Conservation (phyloP, 2,888 invertebrate species). For the Andricus quercusramuli region DNA sequence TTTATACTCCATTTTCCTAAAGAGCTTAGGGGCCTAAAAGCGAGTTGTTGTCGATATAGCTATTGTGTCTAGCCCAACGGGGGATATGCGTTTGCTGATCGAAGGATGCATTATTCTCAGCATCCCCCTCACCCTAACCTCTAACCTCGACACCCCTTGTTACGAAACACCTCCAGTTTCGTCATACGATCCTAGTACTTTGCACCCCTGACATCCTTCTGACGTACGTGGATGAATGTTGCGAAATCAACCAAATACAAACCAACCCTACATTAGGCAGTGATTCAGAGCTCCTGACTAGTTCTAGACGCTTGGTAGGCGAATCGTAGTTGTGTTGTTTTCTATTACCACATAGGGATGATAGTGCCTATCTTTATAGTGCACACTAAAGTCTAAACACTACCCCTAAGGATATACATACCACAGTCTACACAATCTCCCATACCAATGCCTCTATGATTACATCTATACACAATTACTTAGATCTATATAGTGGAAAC, state of each 20-base stretch:
- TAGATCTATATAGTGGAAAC: too few species aligned
- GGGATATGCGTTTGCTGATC: conserved; percentile 4
- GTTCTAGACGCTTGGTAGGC: conserved; percentile 68
- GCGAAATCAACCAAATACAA: conserved; percentile 47
- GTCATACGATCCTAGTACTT: conserved; percentile 64
- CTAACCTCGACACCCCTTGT: conserved; percentile 65
- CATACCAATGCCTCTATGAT: not conserved
- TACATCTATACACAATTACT: not conserved
- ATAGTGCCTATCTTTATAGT: not conserved
- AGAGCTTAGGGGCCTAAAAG: not conserved
- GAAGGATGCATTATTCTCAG: conserved; percentile 31
- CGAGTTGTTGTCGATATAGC: conserved; percentile 10
- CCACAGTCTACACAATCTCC: not conserved
- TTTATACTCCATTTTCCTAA: conserved; percentile 27
- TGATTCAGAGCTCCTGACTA: conserved; percentile 58
- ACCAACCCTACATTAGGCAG: conserved; percentile 20
- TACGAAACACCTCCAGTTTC: conserved; percentile 50
- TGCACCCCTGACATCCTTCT: conserved; percentile 69
- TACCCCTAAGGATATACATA: not conserved
- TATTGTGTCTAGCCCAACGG: conserved; percentile 8
- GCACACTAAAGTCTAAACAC: not conserved
- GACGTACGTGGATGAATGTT: conserved; percentile 51
- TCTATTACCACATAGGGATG: conserved; percentile 60
- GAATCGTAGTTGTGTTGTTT: conserved; percentile 71
- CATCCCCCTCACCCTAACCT: conserved; percentile 52